Conservation (phyloP, 2,888 invertebrate genomes). For the Ectropis crepuscularia region DNA sequence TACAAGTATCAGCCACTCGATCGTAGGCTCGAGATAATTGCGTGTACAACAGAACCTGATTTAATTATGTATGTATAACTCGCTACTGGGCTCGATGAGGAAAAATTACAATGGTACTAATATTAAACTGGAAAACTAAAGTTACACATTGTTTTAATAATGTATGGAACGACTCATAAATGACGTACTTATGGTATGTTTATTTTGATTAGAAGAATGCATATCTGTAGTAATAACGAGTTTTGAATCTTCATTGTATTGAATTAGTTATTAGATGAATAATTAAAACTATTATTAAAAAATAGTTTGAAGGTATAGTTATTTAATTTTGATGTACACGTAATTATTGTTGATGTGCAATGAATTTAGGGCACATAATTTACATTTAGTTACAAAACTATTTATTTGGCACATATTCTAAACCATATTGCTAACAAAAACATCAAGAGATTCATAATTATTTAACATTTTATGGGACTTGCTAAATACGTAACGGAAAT, state of each 20-base stretch:
- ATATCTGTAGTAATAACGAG: not conserved
- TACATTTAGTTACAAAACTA: no score
- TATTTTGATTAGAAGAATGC: constrained; percentile 1
- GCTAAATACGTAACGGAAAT: not conserved
- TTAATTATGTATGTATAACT: constrained; percentile 32
- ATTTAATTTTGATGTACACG: no score
- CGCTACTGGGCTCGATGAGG: constrained; percentile 36
- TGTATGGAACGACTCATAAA: constrained; percentile 9
- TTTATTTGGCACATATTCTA: not conserved
- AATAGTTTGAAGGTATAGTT: no score
- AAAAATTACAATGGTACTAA: constrained; percentile 38
- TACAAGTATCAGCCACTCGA: constrained; percentile 61
- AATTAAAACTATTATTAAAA: no score
- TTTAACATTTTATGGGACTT: no score
- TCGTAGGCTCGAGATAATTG: constrained; percentile 68
- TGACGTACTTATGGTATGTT: constrained; percentile 1
- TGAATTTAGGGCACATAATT: no score
- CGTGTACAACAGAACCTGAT: constrained; percentile 51
- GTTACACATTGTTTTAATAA: constrained; percentile 25
- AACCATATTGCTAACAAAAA: not conserved
- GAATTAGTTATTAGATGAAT: no score
- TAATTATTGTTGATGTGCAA: no score
- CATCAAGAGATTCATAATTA: not conserved
- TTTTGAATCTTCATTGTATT: not conserved
- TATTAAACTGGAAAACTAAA: constrained; percentile 37